Conservation (phyloP, 1,140 invertebrate species). For the Monomorium pharaonis region DNA sequence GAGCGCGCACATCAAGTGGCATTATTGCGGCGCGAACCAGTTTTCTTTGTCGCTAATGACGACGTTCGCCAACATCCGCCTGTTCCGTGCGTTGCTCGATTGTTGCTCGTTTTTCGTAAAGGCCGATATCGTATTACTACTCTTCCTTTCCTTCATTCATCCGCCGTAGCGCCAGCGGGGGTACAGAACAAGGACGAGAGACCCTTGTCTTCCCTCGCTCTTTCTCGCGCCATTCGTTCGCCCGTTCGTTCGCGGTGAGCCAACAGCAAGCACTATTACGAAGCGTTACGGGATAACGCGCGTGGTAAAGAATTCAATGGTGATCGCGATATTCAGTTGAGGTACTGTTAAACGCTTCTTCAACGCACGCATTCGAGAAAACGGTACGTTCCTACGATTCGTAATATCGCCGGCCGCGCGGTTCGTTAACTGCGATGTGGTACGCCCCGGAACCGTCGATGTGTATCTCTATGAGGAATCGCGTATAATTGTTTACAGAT, state of each 20-base stretch:
- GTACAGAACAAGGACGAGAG: not conserved
- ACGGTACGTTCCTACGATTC: not conserved
- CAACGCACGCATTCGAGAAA: slow-evolving; percentile 21
- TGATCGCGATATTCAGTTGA: slow-evolving; percentile 28
- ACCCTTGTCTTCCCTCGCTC: not conserved
- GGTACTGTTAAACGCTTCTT: slow-evolving; percentile 41
- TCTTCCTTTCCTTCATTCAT: slow-evolving; percentile 61
- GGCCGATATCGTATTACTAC: slow-evolving; percentile 55
- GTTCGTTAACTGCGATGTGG: not conserved
- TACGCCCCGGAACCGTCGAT: not conserved
- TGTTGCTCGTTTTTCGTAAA: slow-evolving; percentile 52
- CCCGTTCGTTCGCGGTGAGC: slow-evolving; percentile 15
- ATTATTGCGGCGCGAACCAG: slow-evolving; percentile 54
- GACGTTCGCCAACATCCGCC: slow-evolving; percentile 58
- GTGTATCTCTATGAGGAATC: not conserved
- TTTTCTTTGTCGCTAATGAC: slow-evolving; percentile 58
- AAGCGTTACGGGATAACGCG: slow-evolving; percentile 38
- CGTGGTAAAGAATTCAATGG: slow-evolving; percentile 42
- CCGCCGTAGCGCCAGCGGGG: slow-evolving; percentile 8
- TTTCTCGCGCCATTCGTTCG: not conserved
- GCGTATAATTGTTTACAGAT: not conserved
- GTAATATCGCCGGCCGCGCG: not conserved
- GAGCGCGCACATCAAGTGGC: slow-evolving; percentile 15
- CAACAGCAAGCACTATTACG: slow-evolving; percentile 37
- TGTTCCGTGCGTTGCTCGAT: slow-evolving; percentile 3